phyloP scores from a whole-genome alignment of 2,113 vertebrate species.

The Theropithecus gelada region DNA sequence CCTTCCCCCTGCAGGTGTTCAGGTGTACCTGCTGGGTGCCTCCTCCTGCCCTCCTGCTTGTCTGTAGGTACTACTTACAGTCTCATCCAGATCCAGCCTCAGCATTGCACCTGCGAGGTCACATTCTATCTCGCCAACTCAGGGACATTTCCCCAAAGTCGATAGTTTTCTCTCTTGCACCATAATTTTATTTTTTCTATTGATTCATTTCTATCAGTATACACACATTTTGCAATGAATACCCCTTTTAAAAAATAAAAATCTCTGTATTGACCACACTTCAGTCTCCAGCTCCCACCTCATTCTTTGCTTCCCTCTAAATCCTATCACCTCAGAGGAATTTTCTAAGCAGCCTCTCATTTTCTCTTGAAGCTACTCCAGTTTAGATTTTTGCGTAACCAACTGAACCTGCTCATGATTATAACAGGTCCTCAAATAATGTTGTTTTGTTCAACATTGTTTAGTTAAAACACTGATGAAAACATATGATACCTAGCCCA shows the following conservation, averaged over 20 bases:
- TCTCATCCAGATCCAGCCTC: not conserved
- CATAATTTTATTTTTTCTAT: no score
- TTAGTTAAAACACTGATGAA: not conserved
- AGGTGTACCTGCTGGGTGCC: no score
- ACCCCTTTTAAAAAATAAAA: accelerated
- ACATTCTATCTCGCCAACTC: not conserved
- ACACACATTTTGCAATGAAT: not conserved
- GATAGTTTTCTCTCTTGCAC: no score
- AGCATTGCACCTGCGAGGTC: accelerated
- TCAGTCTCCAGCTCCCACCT: not conserved
- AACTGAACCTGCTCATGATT: not conserved
- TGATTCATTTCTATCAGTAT: not conserved
- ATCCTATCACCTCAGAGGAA: not conserved
- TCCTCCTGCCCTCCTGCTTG: not conserved
- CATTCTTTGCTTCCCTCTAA: not conserved
- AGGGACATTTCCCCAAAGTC: not conserved
- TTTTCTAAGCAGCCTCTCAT: not conserved
- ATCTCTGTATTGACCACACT: not conserved
- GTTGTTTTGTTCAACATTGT: not conserved
- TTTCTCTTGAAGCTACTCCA: not conserved
- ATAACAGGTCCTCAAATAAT: not conserved
- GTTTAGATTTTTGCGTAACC: not conserved
- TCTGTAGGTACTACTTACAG: not conserved
- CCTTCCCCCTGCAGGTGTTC: accelerated
- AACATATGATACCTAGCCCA: not conserved